Conservation (phyloP, 1,140 invertebrate species). For the Macrobrachium rosenbergii region DNA sequence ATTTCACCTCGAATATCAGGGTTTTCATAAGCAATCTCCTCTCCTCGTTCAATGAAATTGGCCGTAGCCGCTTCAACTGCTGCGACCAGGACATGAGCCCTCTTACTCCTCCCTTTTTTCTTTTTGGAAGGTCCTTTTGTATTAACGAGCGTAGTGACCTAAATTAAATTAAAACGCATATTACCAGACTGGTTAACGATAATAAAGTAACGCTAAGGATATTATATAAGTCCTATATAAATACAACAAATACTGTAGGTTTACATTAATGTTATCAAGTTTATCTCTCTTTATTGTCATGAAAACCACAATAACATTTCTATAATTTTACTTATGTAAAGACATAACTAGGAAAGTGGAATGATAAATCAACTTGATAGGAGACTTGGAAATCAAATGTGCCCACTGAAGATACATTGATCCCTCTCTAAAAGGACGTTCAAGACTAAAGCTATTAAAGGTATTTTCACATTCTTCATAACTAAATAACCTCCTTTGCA, state of each 20-base stretch:
- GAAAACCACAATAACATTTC: too few relatives aligned
- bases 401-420: too few relatives aligned
- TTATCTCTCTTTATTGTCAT: too few relatives aligned
- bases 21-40: conserved; percentile 97
- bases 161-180: background rate
- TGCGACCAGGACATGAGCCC: conserved; percentile 94
- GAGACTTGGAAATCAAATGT: too few relatives aligned
- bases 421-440: too few relatives aligned
- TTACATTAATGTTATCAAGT: background rate
- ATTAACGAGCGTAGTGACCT: conserved; percentile 94
- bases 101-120: conserved; percentile 97
- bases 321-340: too few relatives aligned
- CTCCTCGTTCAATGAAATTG: conserved; percentile 95
- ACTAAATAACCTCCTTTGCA: too few relatives aligned
- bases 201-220: background rate
- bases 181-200: background rate
- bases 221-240: background rate
- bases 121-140: conserved; percentile 97
- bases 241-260: background rate
- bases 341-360: too few relatives aligned
- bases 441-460: too few relatives aligned
- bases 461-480: too few relatives aligned
- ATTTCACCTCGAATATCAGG: conserved; percentile 97
- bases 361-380: too few relatives aligned
- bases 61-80: conserved; percentile 97